Evolutionary conservation across 2,888 invertebrate genomes (phyloP).

Genomic region (Lepidonotus clava): DNA sequence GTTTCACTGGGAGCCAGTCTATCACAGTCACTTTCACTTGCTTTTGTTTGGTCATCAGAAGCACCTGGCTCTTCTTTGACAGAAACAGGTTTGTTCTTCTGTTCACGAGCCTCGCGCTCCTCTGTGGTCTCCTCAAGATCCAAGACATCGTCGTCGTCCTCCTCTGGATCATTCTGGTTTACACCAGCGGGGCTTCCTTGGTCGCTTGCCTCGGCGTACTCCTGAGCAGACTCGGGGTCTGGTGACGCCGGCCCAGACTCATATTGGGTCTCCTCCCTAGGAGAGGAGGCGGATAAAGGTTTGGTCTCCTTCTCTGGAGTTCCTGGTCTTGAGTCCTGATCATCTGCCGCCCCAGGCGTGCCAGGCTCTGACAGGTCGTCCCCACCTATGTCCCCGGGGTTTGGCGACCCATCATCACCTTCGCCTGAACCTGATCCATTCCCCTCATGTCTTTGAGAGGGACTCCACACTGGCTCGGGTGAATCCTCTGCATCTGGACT

Average conservation of each 20-base stretch:
- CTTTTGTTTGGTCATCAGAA: background rate
- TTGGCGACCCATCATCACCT: background rate
- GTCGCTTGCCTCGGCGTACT: background rate
- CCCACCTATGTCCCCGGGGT: background rate
- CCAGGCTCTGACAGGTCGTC: background rate
- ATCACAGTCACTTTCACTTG: background rate
- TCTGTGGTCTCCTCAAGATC: conserved; percentile 16
- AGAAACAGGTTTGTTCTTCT: too few species aligned
- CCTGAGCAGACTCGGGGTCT: background rate
- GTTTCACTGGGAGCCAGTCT: background rate
- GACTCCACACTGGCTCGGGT: conserved; percentile 32
- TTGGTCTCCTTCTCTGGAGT: background rate
- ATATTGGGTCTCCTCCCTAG: background rate
- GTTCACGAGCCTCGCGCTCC: background rate
- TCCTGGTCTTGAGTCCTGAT: too few species aligned
- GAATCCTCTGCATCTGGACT: conserved; percentile 27
- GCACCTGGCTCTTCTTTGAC: background rate
- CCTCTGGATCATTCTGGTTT: too few species aligned
- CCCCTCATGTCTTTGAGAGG: background rate
- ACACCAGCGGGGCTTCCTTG: background rate
- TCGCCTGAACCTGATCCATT: background rate
- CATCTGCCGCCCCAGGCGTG: background rate
- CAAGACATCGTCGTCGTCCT: conserved; percentile 39
- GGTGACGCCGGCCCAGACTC: conserved; percentile 2
- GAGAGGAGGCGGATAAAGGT: background rate